These are phyloP conservation scores for Accipiter cooperii DNA, from an alignment of 2,113 vertebrate genomes.

Conservation along the genomic window DNA sequence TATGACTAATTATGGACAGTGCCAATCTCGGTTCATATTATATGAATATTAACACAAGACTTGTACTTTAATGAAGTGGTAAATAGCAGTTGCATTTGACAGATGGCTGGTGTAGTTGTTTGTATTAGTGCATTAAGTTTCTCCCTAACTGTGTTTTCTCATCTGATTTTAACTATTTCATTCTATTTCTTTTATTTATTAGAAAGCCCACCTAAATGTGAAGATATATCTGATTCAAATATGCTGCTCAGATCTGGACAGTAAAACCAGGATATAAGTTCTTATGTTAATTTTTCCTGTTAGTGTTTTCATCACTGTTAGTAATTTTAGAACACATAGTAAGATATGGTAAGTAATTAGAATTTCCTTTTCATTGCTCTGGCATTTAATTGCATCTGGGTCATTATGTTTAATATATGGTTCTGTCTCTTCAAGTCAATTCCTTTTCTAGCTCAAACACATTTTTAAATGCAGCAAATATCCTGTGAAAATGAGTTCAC, in stretches of 20 bases:
- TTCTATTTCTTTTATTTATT: neutral
- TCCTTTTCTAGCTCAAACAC: neutral
- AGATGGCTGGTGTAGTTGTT: neutral
- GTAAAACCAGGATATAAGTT: neutral
- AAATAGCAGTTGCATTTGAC: neutral
- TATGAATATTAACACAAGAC: neutral
- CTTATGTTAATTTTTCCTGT: neutral
- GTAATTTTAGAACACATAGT: neutral
- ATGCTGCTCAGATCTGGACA: neutral
- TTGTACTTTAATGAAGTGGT: neutral
- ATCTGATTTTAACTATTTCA: neutral
- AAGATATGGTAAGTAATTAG: neutral
- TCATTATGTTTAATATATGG: neutral
- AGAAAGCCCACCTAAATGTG: neutral
- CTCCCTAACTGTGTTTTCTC: neutral
- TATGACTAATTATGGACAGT: neutral
- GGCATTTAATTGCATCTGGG: neutral
- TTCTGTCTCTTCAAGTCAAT: neutral
- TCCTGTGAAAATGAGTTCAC: neutral
- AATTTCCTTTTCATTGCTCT: neutral
- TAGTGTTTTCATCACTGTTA: neutral
- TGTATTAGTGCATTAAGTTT: neutral
- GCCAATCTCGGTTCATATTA: neutral
- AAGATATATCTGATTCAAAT: neutral
- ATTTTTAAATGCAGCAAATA: neutral